These are phyloP conservation scores for Syndactyla subalaris DNA, from an alignment of 2,797 vertebrate species.

Conservation along the genomic window DNA sequence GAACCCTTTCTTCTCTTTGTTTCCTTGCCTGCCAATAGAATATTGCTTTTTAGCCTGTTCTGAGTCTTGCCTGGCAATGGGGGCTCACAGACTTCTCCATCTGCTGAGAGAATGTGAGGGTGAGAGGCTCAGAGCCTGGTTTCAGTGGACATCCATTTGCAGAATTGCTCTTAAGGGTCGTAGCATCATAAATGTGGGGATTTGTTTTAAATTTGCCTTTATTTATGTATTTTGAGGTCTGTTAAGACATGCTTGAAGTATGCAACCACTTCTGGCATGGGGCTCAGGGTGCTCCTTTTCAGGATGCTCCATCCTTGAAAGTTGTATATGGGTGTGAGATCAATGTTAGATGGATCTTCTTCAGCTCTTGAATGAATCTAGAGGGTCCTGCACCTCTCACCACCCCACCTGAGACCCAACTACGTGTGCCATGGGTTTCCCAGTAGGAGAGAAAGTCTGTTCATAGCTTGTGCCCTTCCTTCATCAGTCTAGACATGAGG, in stretches of 20 bases:
- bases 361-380: not conserved
- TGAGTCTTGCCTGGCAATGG: not conserved
- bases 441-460: not conserved
- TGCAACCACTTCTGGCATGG: fast-evolving
- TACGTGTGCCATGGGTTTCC: not conserved
- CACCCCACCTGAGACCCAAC: not conserved
- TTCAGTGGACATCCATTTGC: not conserved
- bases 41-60: not conserved
- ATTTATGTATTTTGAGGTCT: not conserved
- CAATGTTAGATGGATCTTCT: fast-evolving
- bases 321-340: not conserved
- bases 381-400: not conserved
- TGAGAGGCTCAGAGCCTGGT: not conserved
- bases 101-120: not conserved
- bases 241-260: not conserved
- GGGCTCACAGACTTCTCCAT: not conserved
- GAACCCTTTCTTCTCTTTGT: not conserved
- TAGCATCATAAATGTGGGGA: not conserved
- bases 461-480: not conserved
- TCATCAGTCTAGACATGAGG: not conserved
- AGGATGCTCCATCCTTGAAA: not conserved
- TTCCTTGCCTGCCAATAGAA: not conserved
- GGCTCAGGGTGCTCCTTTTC: not conserved
- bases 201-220: not conserved
- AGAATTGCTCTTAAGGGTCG: not conserved